A percentile compares a stretch with the other conserved stretches of the same genome.
phyloP scores from a whole-genome alignment of 1,140 invertebrate species.

The Magallana ariakensis region DNA sequence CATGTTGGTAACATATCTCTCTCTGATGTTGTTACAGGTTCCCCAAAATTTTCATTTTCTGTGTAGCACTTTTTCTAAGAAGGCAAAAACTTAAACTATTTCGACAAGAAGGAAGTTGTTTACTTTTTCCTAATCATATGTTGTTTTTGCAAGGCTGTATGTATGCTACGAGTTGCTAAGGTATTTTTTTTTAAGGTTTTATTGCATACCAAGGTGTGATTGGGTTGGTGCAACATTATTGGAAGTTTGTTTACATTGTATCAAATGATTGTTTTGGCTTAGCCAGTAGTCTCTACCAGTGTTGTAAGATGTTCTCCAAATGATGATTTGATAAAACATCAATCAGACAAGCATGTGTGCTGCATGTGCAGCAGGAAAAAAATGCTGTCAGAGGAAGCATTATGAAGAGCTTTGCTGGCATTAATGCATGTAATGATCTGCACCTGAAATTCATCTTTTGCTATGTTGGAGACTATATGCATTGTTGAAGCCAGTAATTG shows the following conservation, averaged over 20 bases:
- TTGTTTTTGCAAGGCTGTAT: not conserved
- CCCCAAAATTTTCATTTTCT: not conserved
- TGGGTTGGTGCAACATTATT: not conserved
- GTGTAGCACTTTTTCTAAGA: not conserved
- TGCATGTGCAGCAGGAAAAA: slow-evolving; percentile 10
- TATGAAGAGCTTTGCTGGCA: slow-evolving; percentile 27
- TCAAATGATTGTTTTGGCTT: slow-evolving; percentile 3
- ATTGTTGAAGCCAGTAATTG: slow-evolving; percentile 36
- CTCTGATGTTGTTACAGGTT: not conserved
- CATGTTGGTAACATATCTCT: no score
- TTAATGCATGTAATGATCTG: slow-evolving; percentile 37
- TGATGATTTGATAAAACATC: slow-evolving; percentile 21
- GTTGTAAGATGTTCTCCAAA: slow-evolving; percentile 27
- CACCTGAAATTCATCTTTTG: slow-evolving; percentile 35
- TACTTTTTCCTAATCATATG: not conserved
- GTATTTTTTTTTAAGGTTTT: slow-evolving; percentile 26
- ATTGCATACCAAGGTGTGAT: slow-evolving; percentile 26
- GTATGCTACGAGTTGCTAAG: not conserved
- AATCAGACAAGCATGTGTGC: slow-evolving; percentile 11
- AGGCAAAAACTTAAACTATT: not conserved
- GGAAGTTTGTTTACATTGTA: slow-evolving; percentile 34
- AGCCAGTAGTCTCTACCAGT: not conserved
- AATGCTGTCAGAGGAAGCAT: not conserved
- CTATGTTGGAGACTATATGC: slow-evolving; percentile 38
- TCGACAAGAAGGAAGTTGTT: slow-evolving; percentile 9